phyloP scores from a whole-genome alignment of 2,888 invertebrate genomes.

The Euzetes globulus region DNA sequence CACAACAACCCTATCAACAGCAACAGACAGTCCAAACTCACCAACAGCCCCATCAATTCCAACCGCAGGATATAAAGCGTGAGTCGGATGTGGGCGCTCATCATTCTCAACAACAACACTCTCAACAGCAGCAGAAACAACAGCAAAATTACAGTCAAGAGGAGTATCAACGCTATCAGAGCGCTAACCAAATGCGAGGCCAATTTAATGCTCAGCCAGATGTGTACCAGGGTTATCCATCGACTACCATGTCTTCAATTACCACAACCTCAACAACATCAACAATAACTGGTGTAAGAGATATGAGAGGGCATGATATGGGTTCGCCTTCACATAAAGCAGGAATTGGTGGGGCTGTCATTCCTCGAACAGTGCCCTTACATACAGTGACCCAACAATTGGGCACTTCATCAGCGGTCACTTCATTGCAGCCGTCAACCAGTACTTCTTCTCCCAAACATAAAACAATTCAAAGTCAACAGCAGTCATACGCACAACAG shows the following conservation, averaged over 20 bases:
- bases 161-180: slow-evolving; percentile 14
- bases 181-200: neutral
- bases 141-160: slow-evolving; percentile 13
- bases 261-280: slow-evolving; percentile 41
- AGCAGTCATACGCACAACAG: slow-evolving; percentile 17
- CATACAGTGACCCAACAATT: slow-evolving; percentile 33
- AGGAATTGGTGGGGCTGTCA: neutral
- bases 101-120: slow-evolving; percentile 32
- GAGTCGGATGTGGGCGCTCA: slow-evolving; percentile 29
- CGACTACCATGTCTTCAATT: slow-evolving; percentile 23
- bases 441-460: slow-evolving; percentile 24
- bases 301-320: neutral
- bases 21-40: slow-evolving; percentile 26
- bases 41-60: slow-evolving; percentile 34
- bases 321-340: neutral
- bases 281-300: neutral
- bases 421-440: neutral
- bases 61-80: slow-evolving; percentile 22
- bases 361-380: slow-evolving; percentile 33
- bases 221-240: neutral
- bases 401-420: neutral
- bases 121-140: slow-evolving; percentile 34
- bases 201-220: neutral
- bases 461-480: slow-evolving; percentile 9
- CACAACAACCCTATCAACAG: neutral